Conservation (phyloP, 2,888 invertebrate species). For the Erpobdella octoculata region DNA sequence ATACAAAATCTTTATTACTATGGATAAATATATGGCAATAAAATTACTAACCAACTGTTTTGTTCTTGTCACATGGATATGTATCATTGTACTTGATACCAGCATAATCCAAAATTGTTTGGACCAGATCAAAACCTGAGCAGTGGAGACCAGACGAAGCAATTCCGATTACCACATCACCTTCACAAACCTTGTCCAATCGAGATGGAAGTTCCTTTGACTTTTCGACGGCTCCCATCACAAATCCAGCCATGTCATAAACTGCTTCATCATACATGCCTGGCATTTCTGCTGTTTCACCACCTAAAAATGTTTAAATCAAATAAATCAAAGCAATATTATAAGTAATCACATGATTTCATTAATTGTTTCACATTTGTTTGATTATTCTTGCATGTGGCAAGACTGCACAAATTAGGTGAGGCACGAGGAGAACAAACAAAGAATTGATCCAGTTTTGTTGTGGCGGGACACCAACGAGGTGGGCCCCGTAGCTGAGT, state of each 20-base stretch:
- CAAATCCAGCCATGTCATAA: conserved; percentile 83
- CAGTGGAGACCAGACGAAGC: conserved; percentile 86
- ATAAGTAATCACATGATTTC: too few species aligned
- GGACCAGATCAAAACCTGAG: conserved; percentile 83
- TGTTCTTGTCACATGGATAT: background rate
- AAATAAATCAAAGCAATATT: too few species aligned
- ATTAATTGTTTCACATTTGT: too few species aligned
- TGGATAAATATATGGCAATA: too few species aligned
- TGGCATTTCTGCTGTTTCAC: conserved; percentile 97
- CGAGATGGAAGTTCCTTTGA: conserved; percentile 65
- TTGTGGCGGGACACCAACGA: too few species aligned
- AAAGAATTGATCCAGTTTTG: too few species aligned
- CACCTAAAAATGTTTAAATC: conserved; percentile 59
- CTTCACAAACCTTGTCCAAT: conserved; percentile 57
- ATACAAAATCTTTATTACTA: too few species aligned
- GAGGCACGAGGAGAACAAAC: too few species aligned
- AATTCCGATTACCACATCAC: conserved; percentile 56
- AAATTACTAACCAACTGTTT: conserved; percentile 5
- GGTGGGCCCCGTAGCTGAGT: too few species aligned
- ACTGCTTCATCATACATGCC: conserved; percentile 77
- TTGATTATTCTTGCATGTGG: too few species aligned
- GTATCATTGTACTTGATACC: background rate
- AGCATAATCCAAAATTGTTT: conserved; percentile 64
- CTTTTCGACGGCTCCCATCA: conserved; percentile 83
- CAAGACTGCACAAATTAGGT: too few species aligned